These are phyloP conservation scores for Probaryconus sp. DNA, from an alignment of 1,140 invertebrate genomes.

Conservation along the genomic window DNA sequence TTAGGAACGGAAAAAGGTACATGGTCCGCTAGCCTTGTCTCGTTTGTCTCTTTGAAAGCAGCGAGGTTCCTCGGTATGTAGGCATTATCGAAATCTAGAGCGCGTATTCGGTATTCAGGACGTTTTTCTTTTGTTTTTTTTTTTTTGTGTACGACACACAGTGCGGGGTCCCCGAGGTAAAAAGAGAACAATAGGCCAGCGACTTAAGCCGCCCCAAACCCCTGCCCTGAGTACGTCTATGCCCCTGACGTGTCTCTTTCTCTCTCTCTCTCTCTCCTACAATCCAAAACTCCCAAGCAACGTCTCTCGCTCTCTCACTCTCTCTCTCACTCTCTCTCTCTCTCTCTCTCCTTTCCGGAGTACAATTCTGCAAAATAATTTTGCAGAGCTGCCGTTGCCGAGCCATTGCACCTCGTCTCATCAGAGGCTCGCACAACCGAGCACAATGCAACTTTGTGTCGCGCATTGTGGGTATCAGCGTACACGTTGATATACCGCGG, in stretches of 20 bases:
- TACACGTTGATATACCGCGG: conserved; percentile 45
- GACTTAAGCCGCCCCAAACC: conserved; percentile 47
- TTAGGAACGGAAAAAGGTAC: conserved; percentile 15
- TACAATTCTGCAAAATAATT: conserved; percentile 62
- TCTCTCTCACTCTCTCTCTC: conserved; percentile 6
- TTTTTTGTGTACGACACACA: conserved; percentile 38
- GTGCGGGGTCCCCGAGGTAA: conserved; percentile 57
- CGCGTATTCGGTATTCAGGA: conserved; percentile 46
- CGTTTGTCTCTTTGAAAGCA: conserved; percentile 25
- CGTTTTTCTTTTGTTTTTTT: conserved; percentile 40
- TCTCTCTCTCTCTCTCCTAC: conserved; percentile 39
- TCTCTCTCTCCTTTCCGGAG: conserved; percentile 3
- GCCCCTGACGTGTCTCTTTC: conserved; percentile 17
- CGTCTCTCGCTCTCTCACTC: conserved; percentile 17
- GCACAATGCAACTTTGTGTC: conserved; percentile 66
- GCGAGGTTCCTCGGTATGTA: conserved; percentile 23
- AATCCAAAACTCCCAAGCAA: conserved; percentile 24
- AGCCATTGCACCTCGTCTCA: conserved; percentile 46
- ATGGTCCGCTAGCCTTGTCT: conserved; percentile 18
- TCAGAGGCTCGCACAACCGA: conserved; percentile 52
- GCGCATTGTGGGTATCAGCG: conserved; percentile 62
- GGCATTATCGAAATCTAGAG: conserved; percentile 58
- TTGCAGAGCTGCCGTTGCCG: conserved; percentile 42
- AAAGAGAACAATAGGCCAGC: conserved; percentile 66
- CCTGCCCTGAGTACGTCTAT: conserved; percentile 49